Percentiles rank a stretch among this genome's conserved stretches.
These are phyloP conservation scores for Euura lappo DNA, from an alignment of 1,140 invertebrate genomes.

Conservation along the genomic window DNA sequence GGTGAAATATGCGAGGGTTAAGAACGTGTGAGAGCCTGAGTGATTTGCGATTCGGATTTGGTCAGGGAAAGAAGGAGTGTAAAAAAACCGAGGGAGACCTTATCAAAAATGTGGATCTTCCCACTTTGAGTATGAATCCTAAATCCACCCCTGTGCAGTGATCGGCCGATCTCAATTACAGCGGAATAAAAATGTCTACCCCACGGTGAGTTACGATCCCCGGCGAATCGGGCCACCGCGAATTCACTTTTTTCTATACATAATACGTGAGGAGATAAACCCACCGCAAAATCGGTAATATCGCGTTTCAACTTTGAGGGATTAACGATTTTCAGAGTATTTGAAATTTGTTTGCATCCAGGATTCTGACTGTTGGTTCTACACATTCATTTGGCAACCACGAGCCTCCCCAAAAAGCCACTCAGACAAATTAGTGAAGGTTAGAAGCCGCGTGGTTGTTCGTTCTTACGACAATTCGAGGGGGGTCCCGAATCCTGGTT, in stretches of 20 bases:
- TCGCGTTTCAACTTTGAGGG: too few species aligned
- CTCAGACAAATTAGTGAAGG: background rate
- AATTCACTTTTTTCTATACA: too few species aligned
- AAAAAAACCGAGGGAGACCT: background rate
- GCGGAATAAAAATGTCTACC: background rate
- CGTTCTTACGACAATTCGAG: background rate
- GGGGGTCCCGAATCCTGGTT: background rate
- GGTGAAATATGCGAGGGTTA: too few species aligned
- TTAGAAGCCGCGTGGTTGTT: background rate
- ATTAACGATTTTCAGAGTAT: too few species aligned
- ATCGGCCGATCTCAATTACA: background rate
- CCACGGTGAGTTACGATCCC: background rate
- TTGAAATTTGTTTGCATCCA: too few species aligned
- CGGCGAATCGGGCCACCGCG: too few species aligned
- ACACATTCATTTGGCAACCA: too few species aligned
- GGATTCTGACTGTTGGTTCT: too few species aligned
- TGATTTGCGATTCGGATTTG: slow-evolving; percentile 1
- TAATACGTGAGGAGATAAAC: too few species aligned
- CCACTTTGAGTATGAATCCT: too few species aligned
- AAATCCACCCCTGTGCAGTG: background rate
- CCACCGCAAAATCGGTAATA: too few species aligned
- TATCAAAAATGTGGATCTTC: background rate
- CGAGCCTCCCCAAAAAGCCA: background rate
- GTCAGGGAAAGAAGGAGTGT: too few species aligned
- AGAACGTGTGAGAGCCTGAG: background rate